Evolutionary conservation across 2,888 invertebrate genomes (phyloP).

Genomic region (Drepana falcataria): DNA sequence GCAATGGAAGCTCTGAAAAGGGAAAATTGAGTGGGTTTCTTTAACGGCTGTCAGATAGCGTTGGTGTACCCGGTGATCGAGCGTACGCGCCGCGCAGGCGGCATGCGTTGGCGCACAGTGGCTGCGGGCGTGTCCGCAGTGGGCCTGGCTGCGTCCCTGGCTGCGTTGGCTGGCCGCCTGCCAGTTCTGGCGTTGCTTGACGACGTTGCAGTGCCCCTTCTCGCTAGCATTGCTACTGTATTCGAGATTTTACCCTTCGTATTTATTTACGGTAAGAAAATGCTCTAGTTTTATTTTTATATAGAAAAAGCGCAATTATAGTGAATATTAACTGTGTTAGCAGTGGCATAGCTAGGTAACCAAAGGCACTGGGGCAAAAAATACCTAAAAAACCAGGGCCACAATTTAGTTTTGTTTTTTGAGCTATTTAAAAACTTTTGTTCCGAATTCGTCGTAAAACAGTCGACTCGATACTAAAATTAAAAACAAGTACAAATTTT

Average conservation of each 20-base stretch:
- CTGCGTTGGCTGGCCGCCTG: slow-evolving; percentile 32
- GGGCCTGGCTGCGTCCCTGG: slow-evolving; percentile 34
- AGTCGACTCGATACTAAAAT: too few relatives aligned
- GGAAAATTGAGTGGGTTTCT: too few relatives aligned
- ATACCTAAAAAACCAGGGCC: too few relatives aligned
- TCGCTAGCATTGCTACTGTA: slow-evolving; percentile 39
- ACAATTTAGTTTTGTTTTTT: too few relatives aligned
- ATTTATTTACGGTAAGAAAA: slow-evolving; percentile 56
- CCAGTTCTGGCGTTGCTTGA: slow-evolving; percentile 40
- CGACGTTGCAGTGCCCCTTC: slow-evolving; percentile 44
- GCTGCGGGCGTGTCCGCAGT: slow-evolving; percentile 32
- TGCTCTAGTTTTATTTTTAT: too few relatives aligned
- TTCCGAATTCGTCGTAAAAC: too few relatives aligned
- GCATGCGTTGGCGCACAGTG: slow-evolving; percentile 45
- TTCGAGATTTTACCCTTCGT: slow-evolving; percentile 52
- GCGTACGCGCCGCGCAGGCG: slow-evolving; percentile 43
- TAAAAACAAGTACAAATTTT: too few relatives aligned
- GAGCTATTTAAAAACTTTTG: too few relatives aligned
- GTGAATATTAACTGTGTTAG: too few relatives aligned
- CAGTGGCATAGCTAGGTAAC: too few relatives aligned
- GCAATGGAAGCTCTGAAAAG: not conserved
- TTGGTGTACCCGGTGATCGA: slow-evolving; percentile 55
- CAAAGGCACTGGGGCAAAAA: too few relatives aligned
- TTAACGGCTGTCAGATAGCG: slow-evolving; percentile 49
- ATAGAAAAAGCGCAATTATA: too few relatives aligned